Percentiles rank a stretch among this genome's conserved stretches.
These are phyloP conservation scores for Sisor rabdophorus DNA, from an alignment of 2,113 vertebrate genomes.

Conservation along the genomic window DNA sequence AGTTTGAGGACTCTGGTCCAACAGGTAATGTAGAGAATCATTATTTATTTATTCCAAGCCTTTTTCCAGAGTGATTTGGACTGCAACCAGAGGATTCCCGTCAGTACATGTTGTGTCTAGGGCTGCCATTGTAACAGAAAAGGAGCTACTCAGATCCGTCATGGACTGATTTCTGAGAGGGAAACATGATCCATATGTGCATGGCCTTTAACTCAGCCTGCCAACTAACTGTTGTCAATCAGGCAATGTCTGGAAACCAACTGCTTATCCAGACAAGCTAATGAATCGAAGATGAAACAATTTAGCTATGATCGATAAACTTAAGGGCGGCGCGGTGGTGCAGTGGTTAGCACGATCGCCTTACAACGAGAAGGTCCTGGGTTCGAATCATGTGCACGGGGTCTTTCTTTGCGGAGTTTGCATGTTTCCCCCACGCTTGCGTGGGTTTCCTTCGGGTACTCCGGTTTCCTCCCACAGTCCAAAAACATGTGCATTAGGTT, in stretches of 20 bases:
- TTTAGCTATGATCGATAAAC: too few relatives aligned
- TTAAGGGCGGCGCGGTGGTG: too few relatives aligned
- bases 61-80: slow-evolving; percentile 23
- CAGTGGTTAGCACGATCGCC: too few relatives aligned
- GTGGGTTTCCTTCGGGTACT: too few relatives aligned
- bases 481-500: too few relatives aligned
- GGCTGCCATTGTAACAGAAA: slow-evolving; percentile 9
- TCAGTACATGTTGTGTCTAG: slow-evolving; percentile 12
- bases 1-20: neutral
- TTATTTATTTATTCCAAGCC: slow-evolving; percentile 35
- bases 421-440: too few relatives aligned
- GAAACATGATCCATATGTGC: slow-evolving; percentile 15
- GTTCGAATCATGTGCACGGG: too few relatives aligned
- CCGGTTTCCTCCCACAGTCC: too few relatives aligned
- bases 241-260: slow-evolving; percentile 1
- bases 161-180: slow-evolving; percentile 30
- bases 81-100: slow-evolving; percentile 39
- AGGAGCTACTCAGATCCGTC: neutral
- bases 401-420: too few relatives aligned
- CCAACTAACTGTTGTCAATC: neutral
- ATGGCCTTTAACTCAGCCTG: slow-evolving; percentile 14
- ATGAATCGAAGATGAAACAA: too few relatives aligned
- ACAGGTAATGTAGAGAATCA: slow-evolving; percentile 34
- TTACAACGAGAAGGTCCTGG: too few relatives aligned
- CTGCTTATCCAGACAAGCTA: neutral